phyloP scores from a whole-genome alignment of 2,797 vertebrate genomes.

The Furcifer pardalis region DNA sequence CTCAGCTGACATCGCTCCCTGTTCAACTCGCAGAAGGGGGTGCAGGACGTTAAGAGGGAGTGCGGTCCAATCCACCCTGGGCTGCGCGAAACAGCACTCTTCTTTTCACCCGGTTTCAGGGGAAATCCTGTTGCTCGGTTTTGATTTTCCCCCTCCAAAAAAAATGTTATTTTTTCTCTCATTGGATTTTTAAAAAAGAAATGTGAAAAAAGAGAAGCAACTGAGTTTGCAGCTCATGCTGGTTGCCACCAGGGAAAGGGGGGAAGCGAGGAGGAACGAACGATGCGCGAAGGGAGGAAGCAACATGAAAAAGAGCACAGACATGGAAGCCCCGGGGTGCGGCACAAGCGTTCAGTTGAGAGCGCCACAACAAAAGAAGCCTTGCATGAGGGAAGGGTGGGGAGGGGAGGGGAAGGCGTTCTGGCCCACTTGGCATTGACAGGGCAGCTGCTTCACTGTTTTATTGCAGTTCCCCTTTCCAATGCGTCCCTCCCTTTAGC shows the following conservation, averaged over 20 bases:
- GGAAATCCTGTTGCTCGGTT: slow-evolving; percentile 3
- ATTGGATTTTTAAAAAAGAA: slow-evolving; percentile 6
- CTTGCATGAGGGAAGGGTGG: neutral
- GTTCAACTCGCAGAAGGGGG: neutral
- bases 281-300: neutral
- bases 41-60: neutral
- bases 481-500: neutral
- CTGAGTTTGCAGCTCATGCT: slow-evolving; percentile 63
- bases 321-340: slow-evolving; percentile 12
- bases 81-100: slow-evolving; percentile 23
- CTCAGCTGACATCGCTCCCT: neutral
- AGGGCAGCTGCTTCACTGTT: neutral
- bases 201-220: slow-evolving; percentile 51
- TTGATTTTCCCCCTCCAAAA: neutral
- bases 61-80: neutral
- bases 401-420: slow-evolving; percentile 16
- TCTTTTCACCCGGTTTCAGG: slow-evolving; percentile 22
- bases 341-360: neutral
- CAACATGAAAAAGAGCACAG: slow-evolving; percentile 23
- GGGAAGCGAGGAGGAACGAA: neutral
- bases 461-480: slow-evolving; percentile 60
- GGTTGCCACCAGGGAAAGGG: slow-evolving; percentile 43
- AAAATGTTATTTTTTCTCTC: neutral
- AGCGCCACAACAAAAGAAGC: slow-evolving; percentile 36
- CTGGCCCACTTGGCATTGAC: neutral